Evolutionary conservation across 1,140 invertebrate species (phyloP), one percentile per base, ranked within the genome.

Genomic region (Neotoxoptera formosana): DNA sequence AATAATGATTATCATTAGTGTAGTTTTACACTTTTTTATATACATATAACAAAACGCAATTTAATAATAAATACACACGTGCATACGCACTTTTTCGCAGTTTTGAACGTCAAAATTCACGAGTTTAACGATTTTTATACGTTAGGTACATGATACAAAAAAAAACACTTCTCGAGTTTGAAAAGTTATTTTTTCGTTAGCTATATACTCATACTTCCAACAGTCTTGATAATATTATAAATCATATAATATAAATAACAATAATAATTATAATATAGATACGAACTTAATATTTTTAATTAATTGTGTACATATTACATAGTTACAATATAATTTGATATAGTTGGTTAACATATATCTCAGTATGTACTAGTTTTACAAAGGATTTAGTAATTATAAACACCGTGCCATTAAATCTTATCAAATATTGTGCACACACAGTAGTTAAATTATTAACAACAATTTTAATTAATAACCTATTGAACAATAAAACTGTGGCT

Each of bases 1-100:
- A 93, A 53, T 30, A 34, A 93, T 84, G 34, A 34, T 91, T 56
- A 51, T 34, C 48, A 90, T 90, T 56, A 90, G 47, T 76, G 60
- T 34, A 90, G 51, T 90, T 41, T 56, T 34, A 41, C 7, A 36
- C n/a, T 36, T 90, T 41, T 89, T 53, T 25, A 60, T 7, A 21
- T 23, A 30, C n/a, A 67, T 30, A 67, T n/a, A 67, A 89, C 34
- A 90, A n/a, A 88, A 53, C 34, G n/a, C 20, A 53, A 87, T 48
- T 87, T 7, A 87, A 87, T 87, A 87, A n/a, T 47, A 45, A 30
- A 48, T 87, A n/a, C 41, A 86, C 45, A 84, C 3, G 41, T 25
- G 36, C 45, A n/a, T 48, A 87, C 41, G 9, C 14, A 45, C 21
- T 11, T 45, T 30, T 25, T 30, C 36, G 17, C 7, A 36, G 21